phyloP scores from a whole-genome alignment of 2,113 vertebrate genomes.

The Sinosuthora webbiana region DNA sequence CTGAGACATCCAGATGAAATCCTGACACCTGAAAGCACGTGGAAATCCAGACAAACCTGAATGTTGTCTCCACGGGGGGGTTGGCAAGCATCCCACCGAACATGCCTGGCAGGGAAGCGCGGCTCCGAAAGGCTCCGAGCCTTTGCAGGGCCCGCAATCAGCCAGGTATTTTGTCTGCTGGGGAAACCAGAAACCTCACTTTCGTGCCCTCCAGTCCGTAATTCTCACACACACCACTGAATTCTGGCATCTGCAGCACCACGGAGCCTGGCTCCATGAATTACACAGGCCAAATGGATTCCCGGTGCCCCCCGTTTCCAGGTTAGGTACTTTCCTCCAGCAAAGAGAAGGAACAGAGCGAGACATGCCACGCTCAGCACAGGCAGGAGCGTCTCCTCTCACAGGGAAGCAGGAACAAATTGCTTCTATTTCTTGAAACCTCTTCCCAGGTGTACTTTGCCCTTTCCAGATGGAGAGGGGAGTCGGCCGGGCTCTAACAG shows the following conservation, averaged over 20 bases:
- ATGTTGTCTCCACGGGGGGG: background rate
- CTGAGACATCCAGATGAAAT: background rate
- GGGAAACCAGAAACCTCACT: background rate
- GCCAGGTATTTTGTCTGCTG: background rate
- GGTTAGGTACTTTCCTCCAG: background rate
- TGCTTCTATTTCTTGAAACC: constrained; percentile 27
- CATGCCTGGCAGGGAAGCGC: background rate
- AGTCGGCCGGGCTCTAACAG: constrained; percentile 18
- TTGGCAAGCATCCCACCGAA: background rate
- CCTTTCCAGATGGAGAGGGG: constrained; percentile 35
- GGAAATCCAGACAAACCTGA: background rate
- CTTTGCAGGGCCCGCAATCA: background rate
- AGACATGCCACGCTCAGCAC: accelerated
- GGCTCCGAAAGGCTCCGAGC: background rate
- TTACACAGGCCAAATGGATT: accelerated
- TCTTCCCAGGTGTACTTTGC: constrained; percentile 16
- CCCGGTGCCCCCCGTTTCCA: background rate
- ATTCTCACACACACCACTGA: background rate
- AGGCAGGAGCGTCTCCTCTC: background rate
- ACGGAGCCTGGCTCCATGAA: accelerated
- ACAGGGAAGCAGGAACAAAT: constrained; percentile 8
- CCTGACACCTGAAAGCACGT: background rate
- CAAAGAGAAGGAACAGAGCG: background rate
- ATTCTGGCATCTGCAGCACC: accelerated
- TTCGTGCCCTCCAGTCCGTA: background rate